A percentile compares a stretch with the other conserved stretches of the same genome.
Conservation (phyloP, 2,888 invertebrate genomes). For the Parapristionchus giblindavisi region DNA sequence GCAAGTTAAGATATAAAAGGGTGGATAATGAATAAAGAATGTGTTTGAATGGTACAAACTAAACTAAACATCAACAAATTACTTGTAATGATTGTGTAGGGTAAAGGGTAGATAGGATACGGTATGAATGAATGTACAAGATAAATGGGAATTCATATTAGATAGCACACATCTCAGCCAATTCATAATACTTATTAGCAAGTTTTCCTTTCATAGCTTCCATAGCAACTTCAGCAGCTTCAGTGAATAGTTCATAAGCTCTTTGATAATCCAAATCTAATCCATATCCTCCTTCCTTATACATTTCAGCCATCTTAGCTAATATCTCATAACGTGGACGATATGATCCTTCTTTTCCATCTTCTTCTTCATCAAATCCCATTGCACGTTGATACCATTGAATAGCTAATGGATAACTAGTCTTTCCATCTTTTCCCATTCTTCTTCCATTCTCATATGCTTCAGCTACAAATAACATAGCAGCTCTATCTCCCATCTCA, state of each 20-base stretch:
- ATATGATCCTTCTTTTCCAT: conserved; percentile 44
- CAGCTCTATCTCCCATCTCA: conserved; percentile 73
- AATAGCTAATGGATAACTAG: conserved; percentile 50
- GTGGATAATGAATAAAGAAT: no score
- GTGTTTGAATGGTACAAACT: no score
- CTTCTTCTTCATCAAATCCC: conserved; percentile 65
- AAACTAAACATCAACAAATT: no score
- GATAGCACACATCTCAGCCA: conserved; percentile 57
- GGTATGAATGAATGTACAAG: no score
- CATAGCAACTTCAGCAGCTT: conserved; percentile 75
- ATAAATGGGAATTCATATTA: no score
- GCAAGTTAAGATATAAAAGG: no score
- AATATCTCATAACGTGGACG: conserved; percentile 70
- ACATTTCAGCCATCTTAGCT: conserved; percentile 73
- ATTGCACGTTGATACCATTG: conserved; percentile 57
- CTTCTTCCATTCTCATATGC: conserved; percentile 73
- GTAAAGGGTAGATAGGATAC: no score
- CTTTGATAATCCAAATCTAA: conserved; percentile 71
- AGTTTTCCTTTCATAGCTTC: conserved; percentile 75
- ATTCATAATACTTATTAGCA: conserved; percentile 71
- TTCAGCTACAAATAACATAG: conserved; percentile 74
- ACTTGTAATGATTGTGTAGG: no score
- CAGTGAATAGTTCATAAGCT: conserved; percentile 73
- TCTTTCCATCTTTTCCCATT: conserved; percentile 46
- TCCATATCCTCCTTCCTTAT: conserved; percentile 71